Percentiles rank a stretch among this genome's conserved stretches.
Evolutionary conservation across 2,797 vertebrate genomes (phyloP).

Genomic region (Hippopotamyrus pictus): DNA sequence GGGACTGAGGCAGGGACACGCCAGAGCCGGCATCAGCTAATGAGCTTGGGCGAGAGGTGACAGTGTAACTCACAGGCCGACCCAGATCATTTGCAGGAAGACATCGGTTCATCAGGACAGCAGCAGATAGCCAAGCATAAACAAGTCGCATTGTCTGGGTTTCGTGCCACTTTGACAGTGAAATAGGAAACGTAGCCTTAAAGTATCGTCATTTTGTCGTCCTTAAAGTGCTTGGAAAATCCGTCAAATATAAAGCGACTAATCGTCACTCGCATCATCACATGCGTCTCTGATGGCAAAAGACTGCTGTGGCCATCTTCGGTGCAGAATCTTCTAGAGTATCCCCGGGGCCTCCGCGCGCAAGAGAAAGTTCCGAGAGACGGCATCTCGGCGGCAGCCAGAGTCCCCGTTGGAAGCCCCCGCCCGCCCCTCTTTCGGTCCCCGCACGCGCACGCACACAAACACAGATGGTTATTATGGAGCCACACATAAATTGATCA

Average conservation of each 20-base stretch:
- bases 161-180: neutral
- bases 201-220: neutral
- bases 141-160: neutral
- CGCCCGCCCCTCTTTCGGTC: neutral
- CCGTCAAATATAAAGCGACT: neutral
- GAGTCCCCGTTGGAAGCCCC: neutral
- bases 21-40: neutral
- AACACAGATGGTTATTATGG: slow-evolving; percentile 77
- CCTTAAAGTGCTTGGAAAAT: neutral
- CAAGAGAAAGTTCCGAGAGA: neutral
- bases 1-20: neutral
- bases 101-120: neutral
- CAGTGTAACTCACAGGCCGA: neutral
- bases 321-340: neutral
- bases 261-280: neutral
- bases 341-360: neutral
- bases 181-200: neutral
- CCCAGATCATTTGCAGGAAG: neutral
- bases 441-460: slow-evolving; percentile 32
- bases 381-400: neutral
- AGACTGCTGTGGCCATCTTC: neutral
- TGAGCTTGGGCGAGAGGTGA: neutral
- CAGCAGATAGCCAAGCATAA: neutral
- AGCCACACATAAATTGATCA: slow-evolving; percentile 63
- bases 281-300: neutral